phyloP scores from a whole-genome alignment of 2,797 vertebrate species.

The Peromyscus melanophrys region DNA sequence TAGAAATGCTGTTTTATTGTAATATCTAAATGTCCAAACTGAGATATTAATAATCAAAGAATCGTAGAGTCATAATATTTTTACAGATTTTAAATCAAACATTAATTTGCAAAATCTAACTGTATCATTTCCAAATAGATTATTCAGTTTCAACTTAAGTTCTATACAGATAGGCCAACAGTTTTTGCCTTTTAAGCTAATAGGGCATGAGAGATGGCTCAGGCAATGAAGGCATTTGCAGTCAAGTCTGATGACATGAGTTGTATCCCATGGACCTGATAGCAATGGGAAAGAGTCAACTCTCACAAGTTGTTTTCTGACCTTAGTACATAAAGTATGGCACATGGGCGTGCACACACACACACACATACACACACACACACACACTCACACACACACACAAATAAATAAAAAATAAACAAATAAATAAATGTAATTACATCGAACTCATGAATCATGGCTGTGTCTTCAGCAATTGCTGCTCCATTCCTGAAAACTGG shows the following conservation, averaged over 20 bases:
- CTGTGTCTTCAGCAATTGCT: constrained; percentile 7
- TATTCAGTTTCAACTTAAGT: constrained; percentile 16
- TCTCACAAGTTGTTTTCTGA: not conserved
- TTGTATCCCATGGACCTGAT: not conserved
- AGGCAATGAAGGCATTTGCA: not conserved
- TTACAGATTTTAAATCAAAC: not conserved
- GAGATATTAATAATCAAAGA: constrained; percentile 24
- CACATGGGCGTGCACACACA: not conserved
- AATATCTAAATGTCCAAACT: not conserved
- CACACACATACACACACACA: not conserved
- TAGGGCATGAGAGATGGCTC: too few species aligned
- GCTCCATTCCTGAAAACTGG: constrained; percentile 8
- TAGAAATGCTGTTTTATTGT: constrained; percentile 31
- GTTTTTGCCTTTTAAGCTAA: constrained; percentile 30
- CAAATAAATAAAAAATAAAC: too few species aligned
- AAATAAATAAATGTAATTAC: not conserved
- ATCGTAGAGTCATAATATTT: not conserved
- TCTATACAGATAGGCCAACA: not conserved
- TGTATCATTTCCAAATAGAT: not conserved
- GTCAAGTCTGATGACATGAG: not conserved
- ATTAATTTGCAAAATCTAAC: not conserved
- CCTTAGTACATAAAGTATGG: not conserved
- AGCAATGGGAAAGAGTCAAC: not conserved
- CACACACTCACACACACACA: not conserved
- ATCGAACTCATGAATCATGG: not conserved